phyloP scores from a whole-genome alignment of 2,888 invertebrate species.

The Tinea pellionella region DNA sequence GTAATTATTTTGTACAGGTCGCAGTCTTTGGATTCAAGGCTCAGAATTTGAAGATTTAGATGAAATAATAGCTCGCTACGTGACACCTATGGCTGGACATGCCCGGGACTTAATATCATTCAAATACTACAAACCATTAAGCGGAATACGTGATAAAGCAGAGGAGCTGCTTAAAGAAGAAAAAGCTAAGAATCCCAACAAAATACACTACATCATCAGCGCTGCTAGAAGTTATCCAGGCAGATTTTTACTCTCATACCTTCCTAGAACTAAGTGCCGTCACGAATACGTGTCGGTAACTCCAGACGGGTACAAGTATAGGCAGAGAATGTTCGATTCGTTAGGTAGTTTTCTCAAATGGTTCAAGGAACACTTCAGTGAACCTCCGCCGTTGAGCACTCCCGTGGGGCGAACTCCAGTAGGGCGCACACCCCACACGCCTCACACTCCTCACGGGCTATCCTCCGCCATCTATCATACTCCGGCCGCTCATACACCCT shows the following conservation, averaged over 20 bases:
- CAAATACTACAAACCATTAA: conserved; percentile 87
- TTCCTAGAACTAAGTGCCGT: conserved; percentile 84
- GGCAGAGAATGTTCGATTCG: conserved; percentile 88
- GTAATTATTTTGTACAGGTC: conserved; percentile 38
- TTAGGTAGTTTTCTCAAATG: conserved; percentile 84
- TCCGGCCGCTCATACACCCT: conserved; percentile 68
- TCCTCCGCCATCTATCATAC: conserved; percentile 60
- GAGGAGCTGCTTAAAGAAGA: conserved; percentile 91
- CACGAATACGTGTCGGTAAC: conserved; percentile 94
- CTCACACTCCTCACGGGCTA: conserved; percentile 70
- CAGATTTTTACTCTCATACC: conserved; percentile 93
- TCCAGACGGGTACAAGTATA: conserved; percentile 92
- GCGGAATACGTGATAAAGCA: conserved; percentile 86
- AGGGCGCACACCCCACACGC: conserved; percentile 75
- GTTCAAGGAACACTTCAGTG: conserved; percentile 98
- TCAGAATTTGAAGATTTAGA: conserved; percentile 99
- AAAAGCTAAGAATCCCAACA: conserved; percentile 86
- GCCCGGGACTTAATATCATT: conserved; percentile 92
- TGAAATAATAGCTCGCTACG: conserved; percentile 96
- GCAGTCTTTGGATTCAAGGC: conserved; percentile 84
- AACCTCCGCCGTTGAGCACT: conserved; percentile 83
- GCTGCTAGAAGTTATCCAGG: conserved; percentile 90
- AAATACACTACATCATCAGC: conserved; percentile 89
- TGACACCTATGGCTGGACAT: conserved; percentile 96
- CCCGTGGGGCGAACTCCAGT: conserved; percentile 77